Conservation (phyloP, 2,113 vertebrate genomes). For the Spea multiplicata region DNA sequence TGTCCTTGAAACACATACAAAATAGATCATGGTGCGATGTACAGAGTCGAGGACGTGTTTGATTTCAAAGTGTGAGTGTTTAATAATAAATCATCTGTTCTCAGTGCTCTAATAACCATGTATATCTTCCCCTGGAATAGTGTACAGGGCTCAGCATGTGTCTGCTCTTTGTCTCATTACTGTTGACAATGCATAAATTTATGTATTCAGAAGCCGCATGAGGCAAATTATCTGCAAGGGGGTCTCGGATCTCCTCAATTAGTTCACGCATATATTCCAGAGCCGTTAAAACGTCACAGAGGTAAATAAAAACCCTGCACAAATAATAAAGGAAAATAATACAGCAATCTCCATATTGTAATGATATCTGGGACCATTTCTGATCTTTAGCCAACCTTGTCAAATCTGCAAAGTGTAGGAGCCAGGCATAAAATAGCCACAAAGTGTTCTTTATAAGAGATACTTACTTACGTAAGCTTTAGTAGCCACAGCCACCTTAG, state of each 20-base stretch:
- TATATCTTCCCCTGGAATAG: constrained; percentile 50
- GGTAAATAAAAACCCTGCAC: constrained; percentile 48
- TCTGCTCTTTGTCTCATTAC: constrained; percentile 56
- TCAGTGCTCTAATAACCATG: constrained; percentile 50
- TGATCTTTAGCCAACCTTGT: too few species aligned
- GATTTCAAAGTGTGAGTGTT: constrained; percentile 25
- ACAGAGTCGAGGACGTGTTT: constrained; percentile 21
- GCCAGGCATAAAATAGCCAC: too few species aligned
- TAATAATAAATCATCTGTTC: constrained; percentile 51
- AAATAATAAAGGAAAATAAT: not conserved
- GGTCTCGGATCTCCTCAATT: constrained; percentile 49
- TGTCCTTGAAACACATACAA: not conserved
- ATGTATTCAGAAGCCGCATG: constrained; percentile 49
- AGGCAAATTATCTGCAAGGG: constrained; percentile 48
- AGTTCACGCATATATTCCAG: constrained; percentile 49
- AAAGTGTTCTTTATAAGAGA: too few species aligned
- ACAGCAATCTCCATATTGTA: not conserved
- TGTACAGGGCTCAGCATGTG: constrained; percentile 53
- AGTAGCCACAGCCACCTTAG: too few species aligned
- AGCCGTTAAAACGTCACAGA: constrained; percentile 57
- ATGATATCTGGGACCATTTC: too few species aligned
- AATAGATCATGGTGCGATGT: constrained; percentile 32
- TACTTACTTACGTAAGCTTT: too few species aligned
- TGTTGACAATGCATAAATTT: constrained; percentile 56
- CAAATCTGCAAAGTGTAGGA: too few species aligned